Percentiles rank a stretch among this genome's conserved stretches.
Evolutionary conservation across 64 coral and sea anemone genomes (phyloP).

Genomic region (Catalaphyllia jardinei): DNA sequence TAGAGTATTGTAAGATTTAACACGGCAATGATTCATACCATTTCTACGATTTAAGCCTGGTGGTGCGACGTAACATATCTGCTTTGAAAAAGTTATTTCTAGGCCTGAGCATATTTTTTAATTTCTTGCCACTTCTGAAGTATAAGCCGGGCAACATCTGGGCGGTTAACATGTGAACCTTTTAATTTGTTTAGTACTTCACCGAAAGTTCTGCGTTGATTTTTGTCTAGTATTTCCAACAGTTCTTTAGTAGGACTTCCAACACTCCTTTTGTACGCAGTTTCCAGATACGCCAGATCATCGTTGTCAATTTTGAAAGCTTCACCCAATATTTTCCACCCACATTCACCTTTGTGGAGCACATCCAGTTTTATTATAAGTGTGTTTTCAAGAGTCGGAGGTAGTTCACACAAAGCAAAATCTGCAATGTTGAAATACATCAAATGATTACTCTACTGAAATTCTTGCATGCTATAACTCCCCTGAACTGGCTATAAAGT

Average conservation of each 20-base stretch:
- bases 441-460: not conserved
- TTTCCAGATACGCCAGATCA: not conserved
- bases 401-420: not conserved
- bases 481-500: no score
- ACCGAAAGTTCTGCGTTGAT: not conserved
- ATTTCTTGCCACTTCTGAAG: not conserved
- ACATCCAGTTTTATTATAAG: not conserved
- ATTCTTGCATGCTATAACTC: not conserved
- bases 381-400: not conserved
- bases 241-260: not conserved
- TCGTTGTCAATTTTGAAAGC: not conserved
- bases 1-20: no score
- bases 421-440: not conserved
- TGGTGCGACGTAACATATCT: no score
- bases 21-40: no score
- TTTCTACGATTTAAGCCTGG: no score
- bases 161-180: not conserved
- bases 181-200: not conserved
- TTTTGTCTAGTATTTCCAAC: not conserved
- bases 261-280: not conserved
- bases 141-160: not conserved
- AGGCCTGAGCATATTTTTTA: not conserved
- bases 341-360: not conserved
- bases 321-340: slow-evolving; percentile 5
- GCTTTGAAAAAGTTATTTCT: not conserved